These are phyloP conservation scores for Epinotia nisella DNA, from an alignment of 2,888 invertebrate genomes.

Conservation along the genomic window DNA sequence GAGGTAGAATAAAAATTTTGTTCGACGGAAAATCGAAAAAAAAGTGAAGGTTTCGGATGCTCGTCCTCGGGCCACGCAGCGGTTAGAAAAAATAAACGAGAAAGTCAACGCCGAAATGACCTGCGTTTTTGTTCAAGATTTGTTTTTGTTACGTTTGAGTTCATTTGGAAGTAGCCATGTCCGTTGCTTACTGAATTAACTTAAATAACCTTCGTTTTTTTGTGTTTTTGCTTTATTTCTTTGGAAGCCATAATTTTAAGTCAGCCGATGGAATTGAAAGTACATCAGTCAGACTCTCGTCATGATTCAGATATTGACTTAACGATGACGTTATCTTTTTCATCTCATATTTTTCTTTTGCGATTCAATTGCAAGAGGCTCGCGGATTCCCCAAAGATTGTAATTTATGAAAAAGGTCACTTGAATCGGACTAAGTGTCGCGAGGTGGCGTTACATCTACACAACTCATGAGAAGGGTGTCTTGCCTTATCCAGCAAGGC, in stretches of 20 bases:
- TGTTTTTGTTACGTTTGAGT: constrained; percentile 84
- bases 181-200: constrained; percentile 83
- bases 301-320: constrained; percentile 14
- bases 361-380: background rate
- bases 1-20: constrained; percentile 74
- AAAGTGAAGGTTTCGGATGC: constrained; percentile 81
- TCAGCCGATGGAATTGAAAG: constrained; percentile 47
- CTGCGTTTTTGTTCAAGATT: constrained; percentile 83
- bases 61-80: constrained; percentile 75
- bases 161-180: constrained; percentile 84
- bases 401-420: constrained; percentile 58
- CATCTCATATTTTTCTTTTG: background rate
- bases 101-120: constrained; percentile 82
- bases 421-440: constrained; percentile 55
- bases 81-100: constrained; percentile 82
- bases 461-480: constrained; percentile 65
- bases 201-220: constrained; percentile 79
- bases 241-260: constrained; percentile 64
- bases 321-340: background rate
- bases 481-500: constrained; percentile 80
- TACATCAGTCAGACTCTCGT: constrained; percentile 13
- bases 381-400: constrained; percentile 1
- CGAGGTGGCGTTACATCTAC: constrained; percentile 62
- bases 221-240: constrained; percentile 65
- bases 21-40: constrained; percentile 68